phyloP scores from a whole-genome alignment of 2,888 invertebrate genomes.

The Drosophila anomalata region DNA sequence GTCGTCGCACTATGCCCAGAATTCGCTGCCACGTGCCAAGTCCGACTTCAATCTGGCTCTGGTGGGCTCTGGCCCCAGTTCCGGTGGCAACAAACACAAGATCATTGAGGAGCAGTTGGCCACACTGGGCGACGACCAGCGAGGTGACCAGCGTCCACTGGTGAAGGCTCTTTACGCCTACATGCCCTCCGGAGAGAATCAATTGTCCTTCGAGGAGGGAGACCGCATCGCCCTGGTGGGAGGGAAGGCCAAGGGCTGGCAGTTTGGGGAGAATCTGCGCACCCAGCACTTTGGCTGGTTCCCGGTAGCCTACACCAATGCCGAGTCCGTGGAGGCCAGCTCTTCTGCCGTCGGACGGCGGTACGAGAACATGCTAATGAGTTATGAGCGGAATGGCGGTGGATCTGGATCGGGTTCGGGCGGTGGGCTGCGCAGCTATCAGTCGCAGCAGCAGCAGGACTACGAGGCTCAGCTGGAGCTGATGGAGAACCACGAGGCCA shows the following conservation, averaged over 20 bases:
- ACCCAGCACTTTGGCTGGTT: constrained; percentile 98
- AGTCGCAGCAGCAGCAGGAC: constrained; percentile 65
- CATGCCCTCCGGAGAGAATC: constrained; percentile 94
- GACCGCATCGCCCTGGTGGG: constrained; percentile 95
- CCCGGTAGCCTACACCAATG: constrained; percentile 96
- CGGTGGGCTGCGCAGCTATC: constrained; percentile 71
- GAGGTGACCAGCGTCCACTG: constrained; percentile 88
- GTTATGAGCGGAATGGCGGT: constrained; percentile 74
- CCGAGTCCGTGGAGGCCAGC: constrained; percentile 85
- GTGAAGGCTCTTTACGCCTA: constrained; percentile 95
- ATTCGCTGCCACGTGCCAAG: constrained; percentile 89
- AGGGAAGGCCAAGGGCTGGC: constrained; percentile 97
- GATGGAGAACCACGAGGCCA: constrained; percentile 73
- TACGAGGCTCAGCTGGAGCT: constrained; percentile 74
- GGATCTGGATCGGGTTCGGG: constrained; percentile 21
- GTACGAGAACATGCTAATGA: constrained; percentile 82
- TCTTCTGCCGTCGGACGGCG: constrained; percentile 52
- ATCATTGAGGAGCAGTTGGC: constrained; percentile 60
- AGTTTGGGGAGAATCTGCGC: constrained; percentile 96
- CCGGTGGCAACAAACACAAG: constrained; percentile 71
- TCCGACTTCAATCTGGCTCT: constrained; percentile 92
- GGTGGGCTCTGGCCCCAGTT: constrained; percentile 55
- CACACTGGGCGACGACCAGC: constrained; percentile 71
- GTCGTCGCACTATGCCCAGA: constrained; percentile 83
- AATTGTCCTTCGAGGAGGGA: constrained; percentile 95